Conservation (phyloP, 2,113 vertebrate species). For the Silurus glanis region DNA sequence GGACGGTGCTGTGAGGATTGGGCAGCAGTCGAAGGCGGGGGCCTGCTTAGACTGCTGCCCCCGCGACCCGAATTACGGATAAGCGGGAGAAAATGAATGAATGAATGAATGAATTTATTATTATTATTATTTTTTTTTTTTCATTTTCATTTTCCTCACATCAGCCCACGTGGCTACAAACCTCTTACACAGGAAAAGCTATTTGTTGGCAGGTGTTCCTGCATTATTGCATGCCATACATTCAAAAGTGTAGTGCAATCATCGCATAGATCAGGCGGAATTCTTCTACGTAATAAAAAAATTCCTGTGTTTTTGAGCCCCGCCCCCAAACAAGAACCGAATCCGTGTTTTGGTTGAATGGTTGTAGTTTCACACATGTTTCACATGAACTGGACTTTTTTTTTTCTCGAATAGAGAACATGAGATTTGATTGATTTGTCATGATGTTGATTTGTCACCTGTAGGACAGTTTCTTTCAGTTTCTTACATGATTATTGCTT, state of each 20-base stretch:
- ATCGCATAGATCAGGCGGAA: not conserved
- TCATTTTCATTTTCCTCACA: not conserved
- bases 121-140: not conserved
- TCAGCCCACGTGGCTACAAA: not conserved
- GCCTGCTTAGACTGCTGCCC: too few species aligned
- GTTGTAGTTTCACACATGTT: not conserved
- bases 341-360: not conserved
- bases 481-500: not conserved
- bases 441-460: too few species aligned
- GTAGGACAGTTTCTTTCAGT: not conserved
- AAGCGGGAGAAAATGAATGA: too few species aligned
- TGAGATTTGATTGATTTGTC: not conserved
- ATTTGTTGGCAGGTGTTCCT: not conserved
- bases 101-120: too few species aligned
- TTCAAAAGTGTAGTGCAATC: not conserved
- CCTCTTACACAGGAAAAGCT: not conserved
- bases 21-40: too few species aligned
- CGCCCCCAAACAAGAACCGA: not conserved
- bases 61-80: too few species aligned
- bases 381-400: too few species aligned
- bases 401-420: not conserved
- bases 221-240: not conserved
- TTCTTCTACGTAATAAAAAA: not conserved
- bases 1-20: too few species aligned
- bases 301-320: not conserved